These are phyloP conservation scores for Branchipolynoe longqiensis DNA, from an alignment of 2,888 invertebrate species.

Conservation along the genomic window DNA sequence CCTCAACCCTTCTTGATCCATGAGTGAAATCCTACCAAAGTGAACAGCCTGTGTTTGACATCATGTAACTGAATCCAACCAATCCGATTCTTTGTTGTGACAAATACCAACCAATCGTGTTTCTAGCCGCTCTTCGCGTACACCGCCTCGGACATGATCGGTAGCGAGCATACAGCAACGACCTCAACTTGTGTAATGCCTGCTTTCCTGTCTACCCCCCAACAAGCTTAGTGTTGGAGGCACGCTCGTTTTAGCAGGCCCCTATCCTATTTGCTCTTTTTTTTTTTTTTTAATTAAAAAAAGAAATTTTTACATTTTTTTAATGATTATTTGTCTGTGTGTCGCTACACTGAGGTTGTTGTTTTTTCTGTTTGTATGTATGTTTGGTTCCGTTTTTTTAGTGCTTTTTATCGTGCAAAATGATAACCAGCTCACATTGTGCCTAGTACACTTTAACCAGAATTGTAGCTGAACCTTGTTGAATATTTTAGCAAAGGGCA, in stretches of 20 bases:
- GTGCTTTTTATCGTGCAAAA: conserved; percentile 35
- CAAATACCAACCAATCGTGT: conserved; percentile 53
- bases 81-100: conserved; percentile 30
- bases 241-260: conserved; percentile 18
- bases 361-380: too few relatives aligned
- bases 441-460: conserved; percentile 31
- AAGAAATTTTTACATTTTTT: too few relatives aligned
- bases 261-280: too few relatives aligned
- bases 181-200: conserved; percentile 45
- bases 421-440: conserved; percentile 5
- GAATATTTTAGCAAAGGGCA: too few relatives aligned
- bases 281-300: too few relatives aligned
- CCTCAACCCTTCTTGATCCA: too few relatives aligned
- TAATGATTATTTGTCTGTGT: too few relatives aligned
- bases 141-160: conserved; percentile 54
- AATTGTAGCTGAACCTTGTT: too few relatives aligned
- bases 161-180: conserved; percentile 8
- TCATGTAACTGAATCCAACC: conserved; percentile 11
- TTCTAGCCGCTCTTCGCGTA: conserved; percentile 56
- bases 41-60: not conserved
- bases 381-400: too few relatives aligned
- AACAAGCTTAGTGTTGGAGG: conserved; percentile 27
- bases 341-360: conserved; percentile 32
- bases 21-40: not conserved
- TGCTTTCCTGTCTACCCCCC: conserved; percentile 23